Conservation (phyloP, 2,113 vertebrate genomes). For the Piprites chloris region DNA sequence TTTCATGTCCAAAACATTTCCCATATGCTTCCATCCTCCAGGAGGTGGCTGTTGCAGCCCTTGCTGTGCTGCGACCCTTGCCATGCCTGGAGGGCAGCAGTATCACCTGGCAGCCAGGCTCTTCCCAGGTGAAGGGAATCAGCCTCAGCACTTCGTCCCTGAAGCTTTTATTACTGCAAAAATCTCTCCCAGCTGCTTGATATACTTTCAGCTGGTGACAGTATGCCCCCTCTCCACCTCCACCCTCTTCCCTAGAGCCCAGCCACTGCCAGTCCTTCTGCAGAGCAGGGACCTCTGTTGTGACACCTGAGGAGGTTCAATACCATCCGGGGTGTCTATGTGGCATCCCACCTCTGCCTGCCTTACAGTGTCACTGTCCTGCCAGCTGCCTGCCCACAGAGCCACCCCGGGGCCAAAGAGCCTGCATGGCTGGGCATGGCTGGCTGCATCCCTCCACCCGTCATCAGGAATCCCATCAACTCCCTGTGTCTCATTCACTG, state of each 20-base stretch:
- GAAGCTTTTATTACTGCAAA: background rate
- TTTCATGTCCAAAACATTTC: background rate
- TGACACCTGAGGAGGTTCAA: background rate
- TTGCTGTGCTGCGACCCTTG: background rate
- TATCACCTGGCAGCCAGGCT: background rate
- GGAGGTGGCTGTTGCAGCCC: background rate
- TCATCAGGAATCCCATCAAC: background rate
- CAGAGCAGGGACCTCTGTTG: background rate
- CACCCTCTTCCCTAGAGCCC: background rate
- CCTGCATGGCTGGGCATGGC: background rate
- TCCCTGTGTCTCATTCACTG: background rate
- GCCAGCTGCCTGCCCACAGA: background rate
- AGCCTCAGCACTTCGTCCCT: background rate
- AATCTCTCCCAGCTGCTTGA: background rate
- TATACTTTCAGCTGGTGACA: background rate
- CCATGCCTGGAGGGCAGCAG: background rate
- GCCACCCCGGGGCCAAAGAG: background rate
- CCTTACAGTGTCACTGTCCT: background rate
- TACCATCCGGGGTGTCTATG: accelerated
- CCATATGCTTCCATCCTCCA: background rate
- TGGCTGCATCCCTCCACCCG: background rate
- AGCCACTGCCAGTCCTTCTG: background rate
- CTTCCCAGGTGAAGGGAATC: background rate
- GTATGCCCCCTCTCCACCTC: background rate
- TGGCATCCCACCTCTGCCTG: background rate